phyloP scores from a whole-genome alignment of 1,140 invertebrate species.

The Aphis craccivora region DNA sequence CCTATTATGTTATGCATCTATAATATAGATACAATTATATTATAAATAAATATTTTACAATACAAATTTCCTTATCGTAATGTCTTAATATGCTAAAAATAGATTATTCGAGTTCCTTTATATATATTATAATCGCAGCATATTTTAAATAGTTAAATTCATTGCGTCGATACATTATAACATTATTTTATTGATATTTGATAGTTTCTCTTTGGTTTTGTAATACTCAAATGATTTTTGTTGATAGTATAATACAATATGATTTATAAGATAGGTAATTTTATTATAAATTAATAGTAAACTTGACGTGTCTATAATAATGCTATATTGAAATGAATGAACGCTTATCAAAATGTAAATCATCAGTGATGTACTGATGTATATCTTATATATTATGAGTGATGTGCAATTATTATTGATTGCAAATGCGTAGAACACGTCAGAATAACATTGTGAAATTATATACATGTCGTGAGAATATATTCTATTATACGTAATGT shows the following conservation, averaged over 20 bases:
- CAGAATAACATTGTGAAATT: neutral
- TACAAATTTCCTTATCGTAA: neutral
- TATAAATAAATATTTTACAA: neutral
- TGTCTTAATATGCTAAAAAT: conserved; percentile 5
- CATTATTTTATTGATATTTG: too few relatives aligned
- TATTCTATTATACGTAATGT: neutral
- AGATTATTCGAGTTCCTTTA: neutral
- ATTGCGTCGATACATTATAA: neutral
- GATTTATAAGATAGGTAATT: neutral
- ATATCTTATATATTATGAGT: neutral
- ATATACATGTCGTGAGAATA: neutral
- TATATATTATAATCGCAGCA: neutral
- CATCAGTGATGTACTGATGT: neutral
- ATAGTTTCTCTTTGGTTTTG: conserved; percentile 12
- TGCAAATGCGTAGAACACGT: neutral
- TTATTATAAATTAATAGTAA: neutral
- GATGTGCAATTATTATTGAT: neutral
- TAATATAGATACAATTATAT: neutral
- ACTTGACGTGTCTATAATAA: neutral
- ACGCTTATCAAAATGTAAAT: neutral
- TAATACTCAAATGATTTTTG: neutral
- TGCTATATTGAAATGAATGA: neutral
- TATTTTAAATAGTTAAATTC: conserved; percentile 10
- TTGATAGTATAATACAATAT: neutral
- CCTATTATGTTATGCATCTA: neutral